Evolutionary conservation across 2,113 vertebrate species (phyloP).

Genomic region (Ictidomys tridecemlineatus): DNA sequence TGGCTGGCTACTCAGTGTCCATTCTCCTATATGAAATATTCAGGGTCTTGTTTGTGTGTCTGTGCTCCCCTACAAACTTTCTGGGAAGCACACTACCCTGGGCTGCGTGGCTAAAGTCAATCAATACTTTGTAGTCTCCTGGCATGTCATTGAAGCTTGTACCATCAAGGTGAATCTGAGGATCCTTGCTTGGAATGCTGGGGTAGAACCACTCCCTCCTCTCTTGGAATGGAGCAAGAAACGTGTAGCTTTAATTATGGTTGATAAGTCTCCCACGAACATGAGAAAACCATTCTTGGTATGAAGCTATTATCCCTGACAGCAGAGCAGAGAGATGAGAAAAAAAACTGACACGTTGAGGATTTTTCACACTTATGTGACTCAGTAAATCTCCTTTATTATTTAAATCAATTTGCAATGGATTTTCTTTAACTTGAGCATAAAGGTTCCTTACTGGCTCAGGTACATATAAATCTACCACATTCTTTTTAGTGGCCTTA

Average conservation of each 20-base stretch:
- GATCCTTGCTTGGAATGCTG: neutral
- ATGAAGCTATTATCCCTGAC: neutral
- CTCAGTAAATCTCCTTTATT: neutral
- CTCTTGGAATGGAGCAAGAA: neutral
- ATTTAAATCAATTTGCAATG: constrained; percentile 54
- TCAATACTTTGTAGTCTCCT: neutral
- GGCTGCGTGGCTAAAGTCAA: neutral
- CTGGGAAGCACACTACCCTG: neutral
- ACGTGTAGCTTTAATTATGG: neutral
- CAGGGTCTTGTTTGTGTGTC: neutral
- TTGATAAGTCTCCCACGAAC: neutral
- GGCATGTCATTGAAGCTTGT: neutral
- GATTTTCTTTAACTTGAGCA: constrained; percentile 26
- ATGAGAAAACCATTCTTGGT: neutral
- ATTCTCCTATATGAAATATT: neutral
- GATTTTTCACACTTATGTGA: neutral
- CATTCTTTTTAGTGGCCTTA: neutral
- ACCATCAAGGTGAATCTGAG: neutral
- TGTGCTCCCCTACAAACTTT: neutral
- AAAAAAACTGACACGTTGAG: neutral
- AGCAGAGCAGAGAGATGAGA: neutral
- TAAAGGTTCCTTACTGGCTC: constrained; percentile 19
- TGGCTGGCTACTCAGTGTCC: neutral
- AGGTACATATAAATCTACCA: neutral
- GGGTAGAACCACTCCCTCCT: neutral